A percentile compares a stretch with the other conserved stretches of the same genome.
Conservation (phyloP, 2,797 vertebrate species). For the Psittacula derbiana region DNA sequence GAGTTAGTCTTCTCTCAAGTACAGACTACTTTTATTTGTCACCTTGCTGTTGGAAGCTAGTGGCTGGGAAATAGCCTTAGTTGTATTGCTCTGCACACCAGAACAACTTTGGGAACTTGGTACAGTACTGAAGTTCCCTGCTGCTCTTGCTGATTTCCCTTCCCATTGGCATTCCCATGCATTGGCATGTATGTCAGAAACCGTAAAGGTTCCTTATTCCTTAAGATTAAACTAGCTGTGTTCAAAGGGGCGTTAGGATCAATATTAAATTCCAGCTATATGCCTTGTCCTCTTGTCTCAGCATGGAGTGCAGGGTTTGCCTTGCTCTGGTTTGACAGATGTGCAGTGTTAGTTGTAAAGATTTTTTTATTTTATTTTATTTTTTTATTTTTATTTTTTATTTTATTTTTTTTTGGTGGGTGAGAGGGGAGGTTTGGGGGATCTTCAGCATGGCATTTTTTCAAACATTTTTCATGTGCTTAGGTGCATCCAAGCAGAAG, state of each 20-base stretch:
- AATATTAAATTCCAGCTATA: background rate
- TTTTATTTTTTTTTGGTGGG: conserved; percentile 8
- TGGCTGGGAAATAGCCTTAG: background rate
- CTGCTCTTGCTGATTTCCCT: background rate
- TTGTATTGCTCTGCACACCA: background rate
- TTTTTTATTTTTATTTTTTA: background rate
- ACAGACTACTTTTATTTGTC: background rate
- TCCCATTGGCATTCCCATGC: background rate
- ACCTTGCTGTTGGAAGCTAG: background rate
- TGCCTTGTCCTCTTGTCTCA: conserved; percentile 46
- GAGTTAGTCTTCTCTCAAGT: background rate
- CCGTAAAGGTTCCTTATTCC: background rate
- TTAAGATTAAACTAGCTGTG: background rate
- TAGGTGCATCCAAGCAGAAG: conserved; percentile 95
- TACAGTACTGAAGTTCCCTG: background rate
- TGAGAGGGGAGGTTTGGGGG: conserved; percentile 66
- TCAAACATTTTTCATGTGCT: conserved; percentile 85
- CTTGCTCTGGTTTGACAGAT: conserved; percentile 54
- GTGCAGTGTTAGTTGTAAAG: conserved; percentile 49
- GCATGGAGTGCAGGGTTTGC: conserved; percentile 26
- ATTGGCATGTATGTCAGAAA: background rate
- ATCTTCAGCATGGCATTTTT: conserved; percentile 80
- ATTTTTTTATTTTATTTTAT: background rate
- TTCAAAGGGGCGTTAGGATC: background rate
- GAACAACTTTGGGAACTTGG: background rate